Evolutionary conservation across 2,888 invertebrate species (phyloP), one percentile per base, ranked within the genome.

Genomic region (Agriopis marginaria): DNA sequence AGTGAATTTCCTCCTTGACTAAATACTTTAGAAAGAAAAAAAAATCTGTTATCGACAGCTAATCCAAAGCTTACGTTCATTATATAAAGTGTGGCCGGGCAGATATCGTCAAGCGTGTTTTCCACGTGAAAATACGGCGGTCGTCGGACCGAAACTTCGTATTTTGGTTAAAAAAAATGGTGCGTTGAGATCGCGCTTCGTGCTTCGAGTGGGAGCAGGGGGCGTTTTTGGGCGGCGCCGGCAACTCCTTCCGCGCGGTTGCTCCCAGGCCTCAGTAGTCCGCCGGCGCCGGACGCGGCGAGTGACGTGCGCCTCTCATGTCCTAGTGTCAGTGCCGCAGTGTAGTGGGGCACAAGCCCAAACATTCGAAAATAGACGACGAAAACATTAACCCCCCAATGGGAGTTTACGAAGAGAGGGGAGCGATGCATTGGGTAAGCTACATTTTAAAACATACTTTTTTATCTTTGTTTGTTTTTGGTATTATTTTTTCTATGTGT

Each of bases 341-440:
- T 92, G 92, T 82, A 87, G 92, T 93, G 93, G 93, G 93, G 93
- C 93, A 85, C 77, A 86, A 85, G 92, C 93, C 93, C 92, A 88
- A 86, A 87, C 89, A 88, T 91, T 93, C 91, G 90, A 91, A 90
- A 90, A 91, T 90, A 90, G 86, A 89, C 90, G 91, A 91, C 93
- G 89, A 89, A 89, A 93, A 89, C 88, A 93, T 93, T 92, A 89
- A 95, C 89, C 95, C 95, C 96, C 97, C 97, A 97, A 97, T 97
- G 97, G 97, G 97, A 97, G 97, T 97, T 95, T 97, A 97, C 96
- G 97, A 97, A 96, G 97, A 97, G 95, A 95, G 96, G 95, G 96
- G 96, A 96, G 97, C 96, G 96, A 97, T 97, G 97, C 97, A 97
- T 96, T 97, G 97, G 97, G 97, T 97, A 95, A 96, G 96, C 47